Percentiles rank a stretch among this genome's conserved stretches.
These are phyloP conservation scores for Spheniscus humboldti DNA, from an alignment of 2,797 vertebrate genomes.

Conservation along the genomic window DNA sequence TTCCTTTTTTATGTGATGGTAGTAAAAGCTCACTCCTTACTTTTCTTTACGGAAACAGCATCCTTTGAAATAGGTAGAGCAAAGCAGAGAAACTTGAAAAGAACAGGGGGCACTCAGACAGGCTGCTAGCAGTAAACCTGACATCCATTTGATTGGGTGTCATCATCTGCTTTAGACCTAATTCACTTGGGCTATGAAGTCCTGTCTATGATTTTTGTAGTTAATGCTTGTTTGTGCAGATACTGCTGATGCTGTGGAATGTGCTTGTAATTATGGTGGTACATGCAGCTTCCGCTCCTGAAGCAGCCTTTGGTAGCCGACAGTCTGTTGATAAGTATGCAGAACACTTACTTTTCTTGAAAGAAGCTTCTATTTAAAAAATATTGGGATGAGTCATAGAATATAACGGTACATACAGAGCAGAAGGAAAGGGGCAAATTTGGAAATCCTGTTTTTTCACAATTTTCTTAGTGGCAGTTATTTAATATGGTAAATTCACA, in stretches of 20 bases:
- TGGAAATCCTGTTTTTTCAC: background rate
- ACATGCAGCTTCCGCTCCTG: background rate
- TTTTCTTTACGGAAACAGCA: background rate
- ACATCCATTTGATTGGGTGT: background rate
- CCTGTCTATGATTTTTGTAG: background rate
- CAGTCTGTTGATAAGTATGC: background rate
- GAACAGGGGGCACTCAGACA: background rate
- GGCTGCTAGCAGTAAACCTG: background rate
- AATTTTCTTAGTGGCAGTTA: background rate
- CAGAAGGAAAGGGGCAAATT: background rate
- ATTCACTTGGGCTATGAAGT: background rate
- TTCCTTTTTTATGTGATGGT: background rate
- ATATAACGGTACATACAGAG: background rate
- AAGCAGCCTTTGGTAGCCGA: background rate
- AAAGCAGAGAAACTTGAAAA: background rate
- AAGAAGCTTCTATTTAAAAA: background rate
- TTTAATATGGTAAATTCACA: background rate
- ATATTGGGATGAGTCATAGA: background rate
- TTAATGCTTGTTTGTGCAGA: background rate
- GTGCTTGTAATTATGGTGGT: background rate
- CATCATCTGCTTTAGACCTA: background rate
- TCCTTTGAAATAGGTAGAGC: background rate
- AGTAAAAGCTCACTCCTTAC: background rate
- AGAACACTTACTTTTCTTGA: background rate
- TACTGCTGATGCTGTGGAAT: background rate